A percentile compares a stretch with the other conserved stretches of the same genome.
phyloP scores from a whole-genome alignment of 2,888 invertebrate species.

The Xylota sylvarum region DNA sequence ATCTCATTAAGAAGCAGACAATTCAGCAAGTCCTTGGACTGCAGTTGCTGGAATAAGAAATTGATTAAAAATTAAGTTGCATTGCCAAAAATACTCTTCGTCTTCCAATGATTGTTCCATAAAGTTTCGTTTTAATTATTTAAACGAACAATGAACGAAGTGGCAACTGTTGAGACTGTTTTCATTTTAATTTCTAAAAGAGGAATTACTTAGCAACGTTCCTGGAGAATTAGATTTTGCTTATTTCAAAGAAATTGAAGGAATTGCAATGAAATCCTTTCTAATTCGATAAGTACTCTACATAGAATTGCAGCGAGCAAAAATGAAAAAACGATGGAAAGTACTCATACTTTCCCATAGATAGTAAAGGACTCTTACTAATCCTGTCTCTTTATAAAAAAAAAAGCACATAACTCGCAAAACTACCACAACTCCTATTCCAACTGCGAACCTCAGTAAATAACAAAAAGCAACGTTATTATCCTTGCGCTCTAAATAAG shows the following conservation, averaged over 20 bases:
- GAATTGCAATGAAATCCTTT: neutral
- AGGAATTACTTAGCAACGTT: neutral
- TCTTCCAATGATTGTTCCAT: neutral
- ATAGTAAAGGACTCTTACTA: neutral
- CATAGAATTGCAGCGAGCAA: too few relatives aligned
- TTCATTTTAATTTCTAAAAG: neutral
- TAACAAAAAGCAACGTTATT: neutral
- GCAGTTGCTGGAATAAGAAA: neutral
- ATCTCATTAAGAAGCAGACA: neutral
- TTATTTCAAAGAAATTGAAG: neutral
- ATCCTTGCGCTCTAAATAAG: neutral
- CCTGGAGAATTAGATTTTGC: neutral
- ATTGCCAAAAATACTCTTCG: neutral
- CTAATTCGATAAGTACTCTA: too few relatives aligned
- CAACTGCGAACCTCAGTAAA: slow-evolving; percentile 11
- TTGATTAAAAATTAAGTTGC: slow-evolving; percentile 5
- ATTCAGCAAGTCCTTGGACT: neutral
- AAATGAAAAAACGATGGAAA: too few relatives aligned
- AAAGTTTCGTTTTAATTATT: neutral
- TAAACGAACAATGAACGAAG: neutral
- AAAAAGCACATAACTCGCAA: too few relatives aligned
- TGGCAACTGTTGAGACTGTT: neutral
- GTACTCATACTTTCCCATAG: too few relatives aligned
- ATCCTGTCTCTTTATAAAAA: too few relatives aligned
- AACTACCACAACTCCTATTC: neutral